phyloP scores from a whole-genome alignment of 2,113 vertebrate species.

The Geococcyx californianus region DNA sequence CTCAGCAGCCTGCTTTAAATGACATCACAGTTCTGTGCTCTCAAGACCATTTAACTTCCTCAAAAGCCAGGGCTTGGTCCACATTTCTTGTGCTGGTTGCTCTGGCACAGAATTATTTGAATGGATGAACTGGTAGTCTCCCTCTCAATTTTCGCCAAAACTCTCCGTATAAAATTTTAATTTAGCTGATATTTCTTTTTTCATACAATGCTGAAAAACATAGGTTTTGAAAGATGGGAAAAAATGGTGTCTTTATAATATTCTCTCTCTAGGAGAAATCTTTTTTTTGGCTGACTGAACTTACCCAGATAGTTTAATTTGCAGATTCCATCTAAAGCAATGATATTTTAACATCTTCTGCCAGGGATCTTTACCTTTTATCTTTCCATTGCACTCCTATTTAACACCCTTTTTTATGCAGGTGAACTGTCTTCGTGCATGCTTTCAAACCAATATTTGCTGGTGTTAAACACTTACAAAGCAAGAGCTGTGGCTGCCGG shows the following conservation, averaged over 20 bases:
- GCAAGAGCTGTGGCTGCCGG: not conserved
- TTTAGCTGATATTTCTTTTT: not conserved
- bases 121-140: not conserved
- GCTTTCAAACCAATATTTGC: not conserved
- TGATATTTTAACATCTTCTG: not conserved
- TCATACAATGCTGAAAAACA: not conserved
- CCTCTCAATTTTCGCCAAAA: not conserved
- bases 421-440: not conserved
- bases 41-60: not conserved
- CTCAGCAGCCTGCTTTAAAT: not conserved
- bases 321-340: not conserved
- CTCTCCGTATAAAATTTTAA: not conserved
- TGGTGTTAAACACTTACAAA: not conserved
- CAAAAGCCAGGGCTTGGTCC: not conserved
- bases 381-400: not conserved
- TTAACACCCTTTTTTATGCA: not conserved
- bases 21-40: not conserved
- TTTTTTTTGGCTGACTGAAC: not conserved
- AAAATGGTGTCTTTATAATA: not conserved
- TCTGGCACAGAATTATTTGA: not conserved
- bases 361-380: not conserved
- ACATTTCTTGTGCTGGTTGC: not conserved
- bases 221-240: not conserved
- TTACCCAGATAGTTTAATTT: not conserved
- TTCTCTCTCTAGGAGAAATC: not conserved